Evolutionary conservation across 37 sponge, comb jelly and placozoan species (phyloP), one percentile per base, ranked within the genome.

Genomic region (Beroe ovata): DNA sequence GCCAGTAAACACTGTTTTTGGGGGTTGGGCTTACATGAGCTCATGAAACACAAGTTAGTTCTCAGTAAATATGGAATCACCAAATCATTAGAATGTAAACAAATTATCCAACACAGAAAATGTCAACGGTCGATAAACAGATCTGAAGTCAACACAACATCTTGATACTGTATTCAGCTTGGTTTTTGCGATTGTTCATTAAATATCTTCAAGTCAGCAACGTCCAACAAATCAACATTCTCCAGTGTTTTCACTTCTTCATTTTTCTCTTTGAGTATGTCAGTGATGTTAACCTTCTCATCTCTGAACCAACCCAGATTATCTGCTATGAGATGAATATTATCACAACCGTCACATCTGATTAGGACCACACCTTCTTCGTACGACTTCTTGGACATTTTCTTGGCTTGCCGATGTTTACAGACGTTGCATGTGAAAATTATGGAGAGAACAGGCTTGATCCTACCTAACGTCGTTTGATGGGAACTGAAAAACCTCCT

Each of bases 341-440:
- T 96, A n/a, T 91, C 58, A 88, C 96, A 96, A 8, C 92, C 92
- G 23, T 93, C 90, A 84, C 96, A 96, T 37, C 91, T 64, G 0
- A 93, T 92, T 8, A 96, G 0, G 21, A 96, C 94, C 61, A 96
- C 94, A 0, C 96, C 96, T 3, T 59, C 29, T 29, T 93, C 39
- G 54, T 96, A 96, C 0, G 94, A 92, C 91, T 93, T 92, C 88
- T 92, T 96, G 3, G 94, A 94, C 54, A 96, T 91, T 71, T 89
- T 89, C 59, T 94, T 93, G 0, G 92, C 88, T 33, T 62, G 66
- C 3, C 93, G 84, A 6, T 91, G 93, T 19, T 92, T 54, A 81
- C 96, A 96, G 36, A 96, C 94, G 36, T 93, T 93, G 59, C 96
- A 96, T 22, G 96, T 96, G 77, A 88, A 96, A 26, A 92, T 64